phyloP scores from a whole-genome alignment of 1,140 invertebrate species.

The Caenorhabditis tropicalis region DNA sequence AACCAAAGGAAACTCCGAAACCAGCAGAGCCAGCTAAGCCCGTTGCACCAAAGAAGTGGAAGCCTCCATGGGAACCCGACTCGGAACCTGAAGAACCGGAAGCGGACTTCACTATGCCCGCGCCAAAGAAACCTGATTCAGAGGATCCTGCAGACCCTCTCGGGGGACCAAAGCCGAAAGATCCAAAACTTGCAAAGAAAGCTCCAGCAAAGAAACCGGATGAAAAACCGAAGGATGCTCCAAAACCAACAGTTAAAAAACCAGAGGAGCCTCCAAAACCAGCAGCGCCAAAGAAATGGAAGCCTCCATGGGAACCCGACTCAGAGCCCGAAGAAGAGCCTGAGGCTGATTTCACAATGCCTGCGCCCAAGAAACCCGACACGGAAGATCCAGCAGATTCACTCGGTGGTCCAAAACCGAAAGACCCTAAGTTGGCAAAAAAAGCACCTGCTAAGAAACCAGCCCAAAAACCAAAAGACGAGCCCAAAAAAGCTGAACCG shows the following conservation, averaged over 20 bases:
- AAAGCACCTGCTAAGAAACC: not conserved
- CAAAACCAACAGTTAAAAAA: not conserved
- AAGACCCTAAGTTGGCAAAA: not conserved
- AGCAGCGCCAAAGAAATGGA: conserved; percentile 3
- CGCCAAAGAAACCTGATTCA: not conserved
- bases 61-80: conserved; percentile 21
- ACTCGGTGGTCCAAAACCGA: not conserved
- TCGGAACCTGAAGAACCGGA: not conserved
- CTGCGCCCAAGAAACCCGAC: not conserved
- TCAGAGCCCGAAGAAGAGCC: not conserved
- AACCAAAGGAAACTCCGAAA: not conserved
- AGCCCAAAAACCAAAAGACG: not conserved
- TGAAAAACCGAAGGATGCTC: not conserved
- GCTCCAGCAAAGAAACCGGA: not conserved
- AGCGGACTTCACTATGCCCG: conserved; percentile 1
- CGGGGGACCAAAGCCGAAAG: not conserved
- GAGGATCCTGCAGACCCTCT: conserved; percentile 11
- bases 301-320: conserved; percentile 4
- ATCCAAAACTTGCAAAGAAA: not conserved
- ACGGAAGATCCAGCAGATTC: not conserved
- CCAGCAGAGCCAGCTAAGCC: not conserved
- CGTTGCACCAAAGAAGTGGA: conserved; percentile 3
- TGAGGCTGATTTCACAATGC: not conserved
- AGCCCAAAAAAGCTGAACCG: not conserved
- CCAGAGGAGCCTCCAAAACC: conserved; percentile 1